These are phyloP conservation scores for Argyrosomus regius DNA, from an alignment of 2,797 vertebrate species.

Conservation along the genomic window DNA sequence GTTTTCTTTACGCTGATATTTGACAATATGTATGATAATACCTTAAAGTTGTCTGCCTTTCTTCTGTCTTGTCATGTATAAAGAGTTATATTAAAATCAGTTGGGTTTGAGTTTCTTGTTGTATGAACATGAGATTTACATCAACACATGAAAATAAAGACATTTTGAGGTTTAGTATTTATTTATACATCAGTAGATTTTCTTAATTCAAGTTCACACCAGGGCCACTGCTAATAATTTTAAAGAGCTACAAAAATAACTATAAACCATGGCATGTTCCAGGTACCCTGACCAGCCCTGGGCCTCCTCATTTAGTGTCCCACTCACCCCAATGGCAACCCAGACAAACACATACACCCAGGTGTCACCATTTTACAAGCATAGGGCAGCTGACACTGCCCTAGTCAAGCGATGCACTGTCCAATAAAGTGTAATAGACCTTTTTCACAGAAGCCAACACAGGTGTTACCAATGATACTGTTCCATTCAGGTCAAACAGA, in stretches of 20 bases:
- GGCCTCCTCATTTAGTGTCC: not conserved
- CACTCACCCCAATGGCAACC: not conserved
- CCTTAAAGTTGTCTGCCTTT: slow-evolving; percentile 11
- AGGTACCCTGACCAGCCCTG: not conserved
- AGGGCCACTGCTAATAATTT: not conserved
- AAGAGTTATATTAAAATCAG: slow-evolving; percentile 43
- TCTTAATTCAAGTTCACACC: not conserved
- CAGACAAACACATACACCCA: not conserved
- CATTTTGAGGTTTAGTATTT: not conserved
- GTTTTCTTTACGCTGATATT: slow-evolving; percentile 17
- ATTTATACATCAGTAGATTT: not conserved
- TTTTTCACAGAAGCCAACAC: no score
- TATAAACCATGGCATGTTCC: not conserved
- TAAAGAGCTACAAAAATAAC: not conserved
- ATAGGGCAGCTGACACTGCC: not conserved
- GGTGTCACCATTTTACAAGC: slow-evolving; percentile 15
- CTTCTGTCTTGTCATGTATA: slow-evolving; percentile 34
- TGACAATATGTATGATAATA: not conserved
- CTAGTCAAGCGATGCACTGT: not conserved
- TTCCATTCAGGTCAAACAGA: no score
- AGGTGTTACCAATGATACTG: no score
- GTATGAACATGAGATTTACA: not conserved
- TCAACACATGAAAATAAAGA: not conserved
- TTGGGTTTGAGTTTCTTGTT: slow-evolving; percentile 15
- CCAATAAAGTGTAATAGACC: not conserved